Base-by-base conservation (phyloP, 37 sponge, comb jelly and placozoan species). In the Theonella swinhoei region DNA sequence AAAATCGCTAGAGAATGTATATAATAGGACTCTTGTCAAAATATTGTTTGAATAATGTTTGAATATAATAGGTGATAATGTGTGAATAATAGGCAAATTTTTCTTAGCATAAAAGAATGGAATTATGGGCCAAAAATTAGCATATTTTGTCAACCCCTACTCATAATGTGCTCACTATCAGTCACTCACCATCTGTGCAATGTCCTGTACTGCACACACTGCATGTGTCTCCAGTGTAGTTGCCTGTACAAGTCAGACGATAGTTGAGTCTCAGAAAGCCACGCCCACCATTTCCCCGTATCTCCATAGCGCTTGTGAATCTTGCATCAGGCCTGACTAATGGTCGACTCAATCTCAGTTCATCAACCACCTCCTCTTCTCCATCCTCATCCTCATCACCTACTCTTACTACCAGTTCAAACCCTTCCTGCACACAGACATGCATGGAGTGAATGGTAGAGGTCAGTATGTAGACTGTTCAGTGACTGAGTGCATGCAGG, bases 361-460 rank as follows among this genome's bases (percentile, higher is more conserved):
- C 37, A 39, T 74, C 75, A 7, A 74, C 58, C 26, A 24, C 40
- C 28, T 74, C 29, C 5, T 17, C 7, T 5, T 20, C 20, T 1
- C 28, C 58, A 8, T 24, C 25, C 2, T 8, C 19, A 19, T 43
- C 75, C 58, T n/a, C 32, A 28, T 40, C 58, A 2, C 42, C 25
- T 3, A 74, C 75, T 4, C 2, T 40, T 2, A 74, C 58, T 9
- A 43, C 32, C 30, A 74, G 58, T 58, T 74, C 40, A 25, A 74
- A 40, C 17, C 20, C 25, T 39, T 58, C 75, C 75, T 74, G 75
- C 58, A 74, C 69, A 68, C 34, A 68, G 14, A 68, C 19, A 20
- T 58, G 11, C 19, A 19, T n/a, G n/a, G n/a, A n/a, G n/a, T n/a
- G n/a, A n/a, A n/a, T n/a, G n/a, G n/a, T n/a, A n/a, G n/a, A n/a